Conservation (phyloP, 2,113 vertebrate genomes). For the Benitochromis conjunctus region DNA sequence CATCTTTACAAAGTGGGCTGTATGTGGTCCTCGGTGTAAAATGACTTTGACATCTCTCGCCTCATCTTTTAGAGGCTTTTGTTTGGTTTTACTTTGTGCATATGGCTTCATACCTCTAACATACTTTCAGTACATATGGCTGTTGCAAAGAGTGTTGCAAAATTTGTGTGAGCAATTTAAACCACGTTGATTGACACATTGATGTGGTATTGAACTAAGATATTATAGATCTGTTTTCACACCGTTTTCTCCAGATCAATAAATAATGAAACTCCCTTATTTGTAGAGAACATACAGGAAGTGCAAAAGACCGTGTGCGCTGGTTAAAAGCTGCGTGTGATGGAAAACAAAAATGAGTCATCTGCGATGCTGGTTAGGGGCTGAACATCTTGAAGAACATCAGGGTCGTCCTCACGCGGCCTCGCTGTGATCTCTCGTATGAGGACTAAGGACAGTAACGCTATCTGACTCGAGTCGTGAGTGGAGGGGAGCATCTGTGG, state of each 20-base stretch:
- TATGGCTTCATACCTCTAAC: background rate
- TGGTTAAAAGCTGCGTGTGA: slow-evolving; percentile 4
- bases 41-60: background rate
- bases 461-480: slow-evolving; percentile 56
- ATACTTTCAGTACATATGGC: background rate
- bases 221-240: background rate
- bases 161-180: background rate
- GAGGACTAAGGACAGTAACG: slow-evolving; percentile 41
- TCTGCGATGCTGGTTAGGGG: slow-evolving; percentile 6
- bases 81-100: background rate
- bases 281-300: background rate
- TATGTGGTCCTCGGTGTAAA: background rate
- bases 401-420: slow-evolving; percentile 25
- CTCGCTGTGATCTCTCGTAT: slow-evolving; percentile 11
- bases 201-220: background rate
- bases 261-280: background rate
- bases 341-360: slow-evolving; percentile 45
- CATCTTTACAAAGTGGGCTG: background rate
- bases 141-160: background rate
- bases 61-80: background rate
- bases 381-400: slow-evolving; percentile 39
- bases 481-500: slow-evolving; percentile 61
- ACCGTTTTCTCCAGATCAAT: background rate
- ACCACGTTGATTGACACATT: background rate
- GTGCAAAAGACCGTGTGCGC: background rate